Percentiles rank a stretch among this genome's conserved stretches.
These are phyloP conservation scores for Busseola fusca DNA, from an alignment of 2,888 invertebrate species.

Conservation along the genomic window DNA sequence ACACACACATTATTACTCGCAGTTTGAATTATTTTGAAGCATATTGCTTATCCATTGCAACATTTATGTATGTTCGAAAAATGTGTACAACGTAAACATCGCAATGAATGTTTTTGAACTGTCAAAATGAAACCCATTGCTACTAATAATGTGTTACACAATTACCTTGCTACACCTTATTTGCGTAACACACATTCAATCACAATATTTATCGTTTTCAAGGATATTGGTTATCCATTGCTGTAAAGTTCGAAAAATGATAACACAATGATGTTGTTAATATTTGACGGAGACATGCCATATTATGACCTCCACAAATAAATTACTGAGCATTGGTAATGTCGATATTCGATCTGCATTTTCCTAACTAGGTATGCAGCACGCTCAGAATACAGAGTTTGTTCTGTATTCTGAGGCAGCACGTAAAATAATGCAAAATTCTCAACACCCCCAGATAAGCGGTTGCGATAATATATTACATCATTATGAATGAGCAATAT, in stretches of 20 bases:
- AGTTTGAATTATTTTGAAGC: not conserved
- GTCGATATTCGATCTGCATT: not conserved
- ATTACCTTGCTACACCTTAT: not conserved
- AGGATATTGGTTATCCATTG: too few relatives aligned
- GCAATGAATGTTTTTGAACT: not conserved
- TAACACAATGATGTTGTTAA: too few relatives aligned
- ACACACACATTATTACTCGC: not conserved
- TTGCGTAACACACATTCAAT: too few relatives aligned
- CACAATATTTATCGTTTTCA: too few relatives aligned
- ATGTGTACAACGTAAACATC: not conserved
- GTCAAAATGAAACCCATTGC: not conserved
- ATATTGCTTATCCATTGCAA: not conserved
- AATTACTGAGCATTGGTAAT: not conserved
- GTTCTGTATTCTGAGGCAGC: too few relatives aligned
- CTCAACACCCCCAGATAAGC: constrained; percentile 8
- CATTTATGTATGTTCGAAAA: not conserved
- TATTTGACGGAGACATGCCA: too few relatives aligned
- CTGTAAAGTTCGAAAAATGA: too few relatives aligned
- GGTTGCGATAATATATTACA: constrained; percentile 42
- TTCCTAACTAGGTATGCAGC: not conserved
- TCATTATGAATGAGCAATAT: constrained; percentile 52
- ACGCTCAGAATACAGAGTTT: too few relatives aligned
- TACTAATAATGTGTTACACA: not conserved
- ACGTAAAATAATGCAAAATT: constrained; percentile 18
- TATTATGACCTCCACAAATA: not conserved